Conservation (phyloP, 2,888 invertebrate genomes). For the Carpatolechia fugitivella region DNA sequence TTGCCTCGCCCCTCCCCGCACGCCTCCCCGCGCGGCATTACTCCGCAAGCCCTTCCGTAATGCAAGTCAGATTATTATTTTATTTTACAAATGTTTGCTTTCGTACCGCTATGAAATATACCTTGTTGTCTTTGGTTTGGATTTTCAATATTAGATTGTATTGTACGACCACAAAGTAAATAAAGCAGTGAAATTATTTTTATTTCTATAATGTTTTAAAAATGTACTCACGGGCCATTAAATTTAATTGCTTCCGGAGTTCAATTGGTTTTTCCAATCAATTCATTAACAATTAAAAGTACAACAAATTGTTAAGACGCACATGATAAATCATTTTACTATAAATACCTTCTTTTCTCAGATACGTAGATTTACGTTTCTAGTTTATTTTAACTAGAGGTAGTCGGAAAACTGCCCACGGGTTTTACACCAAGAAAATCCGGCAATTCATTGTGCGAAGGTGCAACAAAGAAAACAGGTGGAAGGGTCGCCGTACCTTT, state of each 20-base stretch:
- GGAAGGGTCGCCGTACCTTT: slow-evolving; percentile 6
- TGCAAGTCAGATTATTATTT: slow-evolving; percentile 54
- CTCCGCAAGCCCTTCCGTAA: slow-evolving; percentile 61
- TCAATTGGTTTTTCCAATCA: too few species aligned
- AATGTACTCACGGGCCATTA: too few species aligned
- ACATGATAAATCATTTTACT: too few species aligned
- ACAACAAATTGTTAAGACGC: too few species aligned
- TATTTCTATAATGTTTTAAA: too few species aligned
- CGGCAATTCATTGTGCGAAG: background rate
- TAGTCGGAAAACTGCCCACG: background rate
- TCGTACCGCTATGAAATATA: slow-evolving; percentile 6
- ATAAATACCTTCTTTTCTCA: too few species aligned
- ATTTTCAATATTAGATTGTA: too few species aligned
- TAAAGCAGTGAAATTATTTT: too few species aligned
- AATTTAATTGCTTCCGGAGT: background rate
- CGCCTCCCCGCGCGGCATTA: slow-evolving; percentile 41
- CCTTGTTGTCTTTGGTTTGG: background rate
- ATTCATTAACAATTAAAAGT: too few species aligned
- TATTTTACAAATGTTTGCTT: slow-evolving; percentile 30
- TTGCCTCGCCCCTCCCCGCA: slow-evolving; percentile 47
- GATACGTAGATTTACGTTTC: background rate
- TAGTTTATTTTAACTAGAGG: background rate
- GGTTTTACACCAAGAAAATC: background rate
- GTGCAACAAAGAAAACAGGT: slow-evolving; percentile 1
- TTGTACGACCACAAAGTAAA: too few species aligned